Base-by-base conservation (phyloP, 2,797 vertebrate species). In the Acanthurus leucopareius region DNA sequence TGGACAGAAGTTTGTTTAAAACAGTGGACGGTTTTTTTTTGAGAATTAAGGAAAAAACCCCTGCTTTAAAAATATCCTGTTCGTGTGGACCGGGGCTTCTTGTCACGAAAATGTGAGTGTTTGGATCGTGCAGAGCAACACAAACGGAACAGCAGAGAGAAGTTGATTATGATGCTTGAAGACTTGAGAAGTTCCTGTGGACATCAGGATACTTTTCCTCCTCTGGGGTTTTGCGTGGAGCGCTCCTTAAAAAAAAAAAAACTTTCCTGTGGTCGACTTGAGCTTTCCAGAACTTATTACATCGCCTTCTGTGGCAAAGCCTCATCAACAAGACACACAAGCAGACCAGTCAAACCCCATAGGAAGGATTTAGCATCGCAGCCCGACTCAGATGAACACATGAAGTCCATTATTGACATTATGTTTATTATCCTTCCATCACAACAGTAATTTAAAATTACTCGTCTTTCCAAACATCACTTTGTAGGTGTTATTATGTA, bases 201-300 rank as follows among this genome's bases (percentile, higher is more conserved):
- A 54, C 13, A 15, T 54, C 16, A 32, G 5, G 9, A 42, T 42
- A 2, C 3, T 35, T 49, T 17, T 14, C 65, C 65, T 10, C 32
- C 32, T 28, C 19, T 1, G 17, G 47, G 73, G 48, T 62, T 58
- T 69, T 59, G 56, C 67, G 38, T 52, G 32, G 4, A 44, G 44
- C 68, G 56, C 59, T 35, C 19, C 32, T 64, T 63, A 10, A 72
- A 35, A 32, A 32, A n/a, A 10, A 72, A 35, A 71, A 58, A 45
- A 51, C 65, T 40, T 60, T 35, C 32, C 74, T 76, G 82, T 68
- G 76, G 82, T 75, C 25, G 22, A 47, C 64, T 59, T 3, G 4
- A 58, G 44, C 38, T 59, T 71, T 72, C 58, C 63, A 77, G 38
- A 48, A 44, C 47, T 73, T 42, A 57, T 79, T 60, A 53, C 57